Conservation (phyloP, 92 coral and sea anemone genomes). For the Phenganax marumi region DNA sequence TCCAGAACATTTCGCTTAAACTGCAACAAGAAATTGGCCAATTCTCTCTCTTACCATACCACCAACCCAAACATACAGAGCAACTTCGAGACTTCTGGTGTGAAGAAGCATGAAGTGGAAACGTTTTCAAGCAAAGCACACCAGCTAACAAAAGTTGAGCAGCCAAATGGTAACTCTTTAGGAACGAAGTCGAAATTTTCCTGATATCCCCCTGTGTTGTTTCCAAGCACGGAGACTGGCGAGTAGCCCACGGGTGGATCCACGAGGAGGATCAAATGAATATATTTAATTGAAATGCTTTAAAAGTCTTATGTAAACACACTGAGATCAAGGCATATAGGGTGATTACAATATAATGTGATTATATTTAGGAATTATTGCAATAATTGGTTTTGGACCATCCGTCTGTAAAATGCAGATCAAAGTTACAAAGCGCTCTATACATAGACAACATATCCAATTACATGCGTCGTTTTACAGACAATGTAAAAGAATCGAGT, state of each 20-base stretch:
- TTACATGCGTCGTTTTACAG: slow-evolving; percentile 16
- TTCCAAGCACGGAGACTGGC: too few relatives aligned
- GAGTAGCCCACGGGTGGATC: not conserved
- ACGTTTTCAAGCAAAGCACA: not conserved
- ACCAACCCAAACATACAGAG: not conserved
- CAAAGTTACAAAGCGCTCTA: not conserved
- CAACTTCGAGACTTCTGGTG: too few relatives aligned
- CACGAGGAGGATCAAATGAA: slow-evolving; percentile 2
- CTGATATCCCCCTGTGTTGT: too few relatives aligned
- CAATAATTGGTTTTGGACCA: not conserved
- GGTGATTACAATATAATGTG: not conserved
- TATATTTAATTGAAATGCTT: slow-evolving; percentile 6
- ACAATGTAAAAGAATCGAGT: not conserved
- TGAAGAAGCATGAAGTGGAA: not conserved
- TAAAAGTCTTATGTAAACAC: not conserved
- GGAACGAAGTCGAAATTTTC: too few relatives aligned
- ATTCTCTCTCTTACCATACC: not conserved
- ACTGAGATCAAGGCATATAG: not conserved
- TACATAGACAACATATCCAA: not conserved
- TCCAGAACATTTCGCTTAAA: slow-evolving; percentile 9
- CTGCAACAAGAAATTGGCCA: not conserved
- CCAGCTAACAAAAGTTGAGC: too few relatives aligned
- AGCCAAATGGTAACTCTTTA: too few relatives aligned
- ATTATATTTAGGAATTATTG: not conserved
- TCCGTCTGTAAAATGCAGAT: not conserved